Evolutionary conservation across 1,140 invertebrate species (phyloP).

Genomic region (Bombus waltoni): DNA sequence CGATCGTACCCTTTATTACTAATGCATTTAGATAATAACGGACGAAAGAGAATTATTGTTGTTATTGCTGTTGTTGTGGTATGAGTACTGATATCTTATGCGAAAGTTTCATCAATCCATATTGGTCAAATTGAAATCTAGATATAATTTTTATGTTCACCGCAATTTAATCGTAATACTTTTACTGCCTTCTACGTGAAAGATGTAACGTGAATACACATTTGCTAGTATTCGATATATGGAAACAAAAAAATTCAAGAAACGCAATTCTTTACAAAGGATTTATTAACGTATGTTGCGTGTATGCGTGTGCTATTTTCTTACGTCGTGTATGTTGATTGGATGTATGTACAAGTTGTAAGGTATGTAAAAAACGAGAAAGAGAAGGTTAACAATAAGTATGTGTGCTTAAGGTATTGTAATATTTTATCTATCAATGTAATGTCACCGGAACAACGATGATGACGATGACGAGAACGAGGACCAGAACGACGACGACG

Average conservation of each 20-base stretch:
- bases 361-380: not conserved
- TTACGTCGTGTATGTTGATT: constrained; percentile 15
- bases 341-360: not conserved
- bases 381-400: not conserved
- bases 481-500: too few species aligned
- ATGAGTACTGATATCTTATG: not conserved
- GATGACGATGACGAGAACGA: constrained; percentile 6
- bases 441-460: constrained; percentile 34
- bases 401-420: not conserved
- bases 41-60: not conserved
- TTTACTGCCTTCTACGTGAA: not conserved
- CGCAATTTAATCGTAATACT: not conserved
- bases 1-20: not conserved
- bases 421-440: constrained; percentile 11
- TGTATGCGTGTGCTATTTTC: not conserved
- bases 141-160: not conserved
- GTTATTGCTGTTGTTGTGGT: not conserved
- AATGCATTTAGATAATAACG: not conserved
- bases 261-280: not conserved
- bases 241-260: not conserved
- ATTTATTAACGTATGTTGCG: not conserved
- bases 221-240: not conserved
- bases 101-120: not conserved
- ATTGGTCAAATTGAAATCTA: not conserved
- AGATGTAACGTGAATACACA: not conserved